Evolutionary conservation across 2,113 vertebrate species (phyloP).

Genomic region (Eretmochelys imbricata): DNA sequence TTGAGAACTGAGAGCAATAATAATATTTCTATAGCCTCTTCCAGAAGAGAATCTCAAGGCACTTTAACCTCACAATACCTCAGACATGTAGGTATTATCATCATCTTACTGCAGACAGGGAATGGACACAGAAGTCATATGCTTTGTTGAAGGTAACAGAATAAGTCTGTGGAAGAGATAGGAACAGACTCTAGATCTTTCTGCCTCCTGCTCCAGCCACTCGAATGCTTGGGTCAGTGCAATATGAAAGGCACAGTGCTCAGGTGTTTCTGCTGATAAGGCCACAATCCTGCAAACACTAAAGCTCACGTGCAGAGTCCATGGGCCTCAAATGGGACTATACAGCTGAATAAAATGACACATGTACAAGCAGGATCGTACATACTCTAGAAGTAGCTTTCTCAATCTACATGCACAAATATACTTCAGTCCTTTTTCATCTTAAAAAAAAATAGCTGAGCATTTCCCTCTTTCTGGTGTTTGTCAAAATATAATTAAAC

Average conservation of each 20-base stretch:
- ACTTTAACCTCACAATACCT: background rate
- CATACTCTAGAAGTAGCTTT: background rate
- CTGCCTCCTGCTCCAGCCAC: background rate
- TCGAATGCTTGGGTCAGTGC: background rate
- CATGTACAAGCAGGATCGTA: background rate
- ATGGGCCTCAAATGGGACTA: background rate
- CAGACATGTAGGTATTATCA: background rate
- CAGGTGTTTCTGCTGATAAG: background rate
- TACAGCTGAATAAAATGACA: background rate
- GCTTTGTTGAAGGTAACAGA: background rate
- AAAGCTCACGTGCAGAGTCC: background rate
- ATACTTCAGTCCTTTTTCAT: background rate
- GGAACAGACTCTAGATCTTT: background rate
- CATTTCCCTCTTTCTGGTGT: background rate
- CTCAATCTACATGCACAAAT: background rate
- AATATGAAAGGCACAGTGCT: background rate
- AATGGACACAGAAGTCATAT: background rate
- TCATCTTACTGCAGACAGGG: background rate
- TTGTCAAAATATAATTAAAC: background rate
- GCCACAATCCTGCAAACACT: fast-evolving
- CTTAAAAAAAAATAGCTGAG: background rate
- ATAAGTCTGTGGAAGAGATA: background rate
- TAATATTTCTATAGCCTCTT: background rate
- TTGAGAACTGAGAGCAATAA: conserved; percentile 10
- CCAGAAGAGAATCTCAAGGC: conserved; percentile 7